Base-by-base conservation (phyloP, 2,797 vertebrate species). In the Pseudocheirus occidentalis region DNA sequence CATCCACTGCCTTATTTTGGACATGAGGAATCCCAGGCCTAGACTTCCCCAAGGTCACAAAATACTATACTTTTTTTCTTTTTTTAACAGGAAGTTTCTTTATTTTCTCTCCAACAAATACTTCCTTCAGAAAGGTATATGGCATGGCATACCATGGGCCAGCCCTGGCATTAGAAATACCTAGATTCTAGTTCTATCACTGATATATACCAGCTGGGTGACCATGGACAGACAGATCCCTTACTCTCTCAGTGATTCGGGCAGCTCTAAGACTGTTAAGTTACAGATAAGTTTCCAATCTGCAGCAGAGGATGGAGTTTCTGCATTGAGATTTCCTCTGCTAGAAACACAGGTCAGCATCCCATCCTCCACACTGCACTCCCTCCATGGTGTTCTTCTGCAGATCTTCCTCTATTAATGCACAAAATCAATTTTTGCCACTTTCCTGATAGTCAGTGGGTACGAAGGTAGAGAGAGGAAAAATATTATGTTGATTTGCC, bases 391-490 rank as follows among this genome's bases (percentile, higher is more conserved):
- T 56, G 62, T 40, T 73, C 62, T 14, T n/a, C 34, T 34, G 5
- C n/a, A 5, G 3, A n/a, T 18, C n/a, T 81, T 73, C 2, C 31
- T 34, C 5, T 24, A 10, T 81, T 3, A n/a, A 24, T 46, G n/a
- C 18, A 81, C n/a, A 81, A n/a, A 81, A 21, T 1, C 46, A 46
- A 24, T n/a, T 81, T 46, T 40, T 46, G 18, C 40, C 46, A 95
- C 93, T 73, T 92, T 50, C 93, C 97, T 94, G 93, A 62, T 66
- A 93, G 62, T 91, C 13, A 91, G 56, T 40, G 53, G 52, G 58
- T 81, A 92, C 29, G 55, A 56, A 90, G 18, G 21, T 92, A 55
- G 52, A 57, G 28, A 13, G 4, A 55, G 34, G 62, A 10, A 12
- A 62, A 21, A 7, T 5, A 6, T 55, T 10, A 1, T 16, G 46